These are phyloP conservation scores for Calliphora vomitoria DNA, from an alignment of 2,888 invertebrate species.

Conservation along the genomic window DNA sequence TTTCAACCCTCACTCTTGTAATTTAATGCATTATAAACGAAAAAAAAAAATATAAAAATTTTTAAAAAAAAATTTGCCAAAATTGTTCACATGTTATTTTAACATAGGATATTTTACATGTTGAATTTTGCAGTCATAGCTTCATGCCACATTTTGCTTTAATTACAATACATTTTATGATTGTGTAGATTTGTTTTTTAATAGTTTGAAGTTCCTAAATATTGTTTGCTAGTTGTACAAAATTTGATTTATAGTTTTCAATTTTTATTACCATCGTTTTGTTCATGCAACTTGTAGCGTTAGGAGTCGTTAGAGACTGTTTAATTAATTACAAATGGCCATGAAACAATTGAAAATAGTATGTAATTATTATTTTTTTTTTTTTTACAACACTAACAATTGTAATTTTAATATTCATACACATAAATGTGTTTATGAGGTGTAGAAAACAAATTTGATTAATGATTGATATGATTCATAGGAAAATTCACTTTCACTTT, in stretches of 20 bases:
- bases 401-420: slow-evolving; percentile 10
- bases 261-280: slow-evolving; percentile 49
- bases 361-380: slow-evolving; percentile 27
- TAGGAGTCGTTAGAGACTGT: neutral
- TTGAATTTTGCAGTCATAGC: neutral
- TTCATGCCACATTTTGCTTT: slow-evolving; percentile 37
- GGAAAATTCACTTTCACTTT: slow-evolving; percentile 41
- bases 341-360: slow-evolving; percentile 56
- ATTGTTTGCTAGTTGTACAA: neutral
- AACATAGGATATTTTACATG: neutral
- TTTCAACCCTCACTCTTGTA: neutral
- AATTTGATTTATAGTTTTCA: slow-evolving; percentile 47
- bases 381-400: slow-evolving; percentile 19
- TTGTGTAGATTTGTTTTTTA: neutral
- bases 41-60: neutral
- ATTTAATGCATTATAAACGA: neutral
- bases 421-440: neutral
- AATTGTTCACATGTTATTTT: slow-evolving; percentile 19
- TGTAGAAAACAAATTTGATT: slow-evolving; percentile 3
- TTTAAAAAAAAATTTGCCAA: neutral
- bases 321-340: slow-evolving; percentile 55
- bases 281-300: slow-evolving; percentile 55
- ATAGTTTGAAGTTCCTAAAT: slow-evolving; percentile 6
- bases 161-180: slow-evolving; percentile 13
- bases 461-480: slow-evolving; percentile 41